Percentiles rank a stretch among this genome's conserved stretches.
phyloP scores from a whole-genome alignment of 2,797 vertebrate species.

The Remorina albescens region DNA sequence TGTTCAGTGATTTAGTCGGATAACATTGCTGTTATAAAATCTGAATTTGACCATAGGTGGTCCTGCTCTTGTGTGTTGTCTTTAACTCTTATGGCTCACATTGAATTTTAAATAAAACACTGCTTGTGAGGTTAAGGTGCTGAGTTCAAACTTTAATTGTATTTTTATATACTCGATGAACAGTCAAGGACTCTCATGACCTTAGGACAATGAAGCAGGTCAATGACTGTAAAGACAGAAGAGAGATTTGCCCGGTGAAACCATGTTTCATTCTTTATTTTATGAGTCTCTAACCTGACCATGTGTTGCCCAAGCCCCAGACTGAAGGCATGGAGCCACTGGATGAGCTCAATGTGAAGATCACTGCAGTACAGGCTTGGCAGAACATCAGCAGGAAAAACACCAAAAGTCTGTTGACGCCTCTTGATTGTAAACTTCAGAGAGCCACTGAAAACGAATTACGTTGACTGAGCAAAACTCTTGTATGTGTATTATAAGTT shows the following conservation, averaged over 20 bases:
- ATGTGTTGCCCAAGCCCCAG: slow-evolving; percentile 14
- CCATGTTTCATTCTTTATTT: neutral
- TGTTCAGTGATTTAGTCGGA: too few species aligned
- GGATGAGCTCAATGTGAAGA: slow-evolving; percentile 9
- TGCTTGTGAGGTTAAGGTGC: slow-evolving; percentile 37
- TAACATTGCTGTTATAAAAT: too few species aligned
- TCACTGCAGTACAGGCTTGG: slow-evolving; percentile 6
- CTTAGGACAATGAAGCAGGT: slow-evolving; percentile 21
- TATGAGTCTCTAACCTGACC: slow-evolving; percentile 16
- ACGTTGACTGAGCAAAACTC: slow-evolving; percentile 10
- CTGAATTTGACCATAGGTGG: too few species aligned
- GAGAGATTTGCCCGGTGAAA: slow-evolving; percentile 13
- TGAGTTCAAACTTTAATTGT: slow-evolving; percentile 37
- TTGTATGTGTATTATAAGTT: slow-evolving; percentile 14
- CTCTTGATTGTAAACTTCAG: slow-evolving; percentile 5
- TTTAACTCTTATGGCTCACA: slow-evolving; percentile 16
- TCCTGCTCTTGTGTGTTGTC: neutral
- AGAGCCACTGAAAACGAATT: too few species aligned
- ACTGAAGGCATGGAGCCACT: neutral
- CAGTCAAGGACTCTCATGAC: slow-evolving; percentile 4
- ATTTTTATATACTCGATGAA: slow-evolving; percentile 27
- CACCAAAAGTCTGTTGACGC: slow-evolving; percentile 13
- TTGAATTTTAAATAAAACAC: slow-evolving; percentile 39
- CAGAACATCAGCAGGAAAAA: slow-evolving; percentile 31
- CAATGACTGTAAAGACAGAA: slow-evolving; percentile 15